Base-by-base conservation (phyloP, 2,888 invertebrate genomes). In the Pharmacophagus antenor region DNA sequence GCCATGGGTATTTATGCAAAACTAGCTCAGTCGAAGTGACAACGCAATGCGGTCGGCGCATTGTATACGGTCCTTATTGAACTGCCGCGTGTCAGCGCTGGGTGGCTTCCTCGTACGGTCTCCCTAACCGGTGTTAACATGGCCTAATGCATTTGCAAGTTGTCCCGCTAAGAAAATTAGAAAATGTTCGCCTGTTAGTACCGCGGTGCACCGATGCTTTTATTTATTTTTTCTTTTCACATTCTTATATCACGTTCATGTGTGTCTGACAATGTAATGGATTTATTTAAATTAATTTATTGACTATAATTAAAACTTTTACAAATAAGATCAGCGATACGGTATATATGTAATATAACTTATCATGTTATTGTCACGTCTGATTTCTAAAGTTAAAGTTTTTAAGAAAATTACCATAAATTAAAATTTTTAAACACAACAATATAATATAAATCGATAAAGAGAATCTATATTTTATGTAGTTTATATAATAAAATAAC, bases 11-110 rank as follows among this genome's bases (percentile, higher is more conserved):
- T 82, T 77, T 77, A 81, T 81, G 82, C 80, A 80, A 79, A 82
- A 73, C 63, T 62, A 49, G 58, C 62, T 56, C 75, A 76, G 76
- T 69, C 74, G 73, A 78, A 77, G 82, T 84, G 88, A 88, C 88
- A 88, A 82, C 77, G 82, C 83, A 86, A 82, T 83, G 83, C 81
- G 70, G 70, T 67, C 65, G 65, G 63, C 69, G 62, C 72, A 83
- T 85, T 88, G 85, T 85, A 79, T 81, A 73, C 77, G 68, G 66
- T 66, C 63, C 68, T 73, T 78, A 85, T 86, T 83, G 82, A 86
- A 72, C 78, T 81, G 85, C 82, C 81, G 64, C 58, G 61, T 54
- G 56, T 62, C 63, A 53, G 58, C 46, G 63, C 58, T 60, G 31
- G 31, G 61, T 56, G 52, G 61, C 61, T 61, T 61, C 56, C 61